Evolutionary conservation across 2,797 vertebrate species (phyloP), one percentile per base, ranked within the genome.

Genomic region (Gymnothorax reevesii): DNA sequence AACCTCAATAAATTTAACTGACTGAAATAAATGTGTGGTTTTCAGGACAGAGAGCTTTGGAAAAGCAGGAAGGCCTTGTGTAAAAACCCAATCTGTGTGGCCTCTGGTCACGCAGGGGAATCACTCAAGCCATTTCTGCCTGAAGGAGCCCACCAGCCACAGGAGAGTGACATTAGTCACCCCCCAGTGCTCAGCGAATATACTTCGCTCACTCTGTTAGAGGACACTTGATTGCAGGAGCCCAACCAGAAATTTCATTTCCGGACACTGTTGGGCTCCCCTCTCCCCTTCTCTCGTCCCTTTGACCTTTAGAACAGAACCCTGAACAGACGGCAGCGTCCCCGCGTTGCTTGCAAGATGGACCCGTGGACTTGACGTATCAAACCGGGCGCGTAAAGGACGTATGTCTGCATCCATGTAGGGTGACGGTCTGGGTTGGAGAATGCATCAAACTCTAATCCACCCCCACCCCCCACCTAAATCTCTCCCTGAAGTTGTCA

Each of bases 191-290:
- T 69, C 55, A 60, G n/a, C 79, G 87, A 89, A 90, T 87, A 82
- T 87, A 88, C 85, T 64, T 55, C 57, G 75, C 79, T 86, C 75
- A 82, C 83, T 82, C 88, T 86, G 88, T 86, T 85, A 71, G 86
- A 83, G 77, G 87, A 87, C 89, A 88, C 57, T 7, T 73, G 84
- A 91, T 89, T 87, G 85, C 84, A 87, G 86, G 84, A 86, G 87
- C 88, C 86, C 84, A 83, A 86, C 89, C 54, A 71, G 88, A 91
- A 90, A 88, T 88, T 87, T 88, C 42, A 90, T 91, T 92, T 91
- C 88, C 88, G 80, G 57, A 86, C 71, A 22, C 87, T 52, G 57
- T 85, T 20, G 52, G 66, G 71, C 42, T 57, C 27, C 62, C 6
- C 54, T 33, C 83, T 42, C 59, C 15, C 60, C 57, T 71, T 71